A percentile compares a stretch with the other conserved stretches of the same genome.
These are phyloP conservation scores for Eriocheir sinensis DNA, from an alignment of 1,140 invertebrate genomes.

Conservation along the genomic window DNA sequence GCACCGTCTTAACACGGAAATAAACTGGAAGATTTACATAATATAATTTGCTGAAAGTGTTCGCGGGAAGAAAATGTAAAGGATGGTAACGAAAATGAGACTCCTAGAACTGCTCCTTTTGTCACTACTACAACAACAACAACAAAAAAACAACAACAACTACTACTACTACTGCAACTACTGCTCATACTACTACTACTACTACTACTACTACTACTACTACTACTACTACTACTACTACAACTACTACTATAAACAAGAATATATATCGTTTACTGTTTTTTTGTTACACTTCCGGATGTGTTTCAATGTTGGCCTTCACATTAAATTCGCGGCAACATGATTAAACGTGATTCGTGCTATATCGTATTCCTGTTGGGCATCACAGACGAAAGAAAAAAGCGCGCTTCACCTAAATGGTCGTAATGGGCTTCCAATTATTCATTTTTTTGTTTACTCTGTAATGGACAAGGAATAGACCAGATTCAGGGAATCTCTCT, in stretches of 20 bases:
- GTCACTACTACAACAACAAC: no score
- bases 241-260: not conserved
- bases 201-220: not conserved
- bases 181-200: not conserved
- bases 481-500: not conserved
- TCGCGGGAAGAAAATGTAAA: no score
- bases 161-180: not conserved
- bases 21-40: no score
- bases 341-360: not conserved
- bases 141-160: not conserved
- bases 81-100: no score
- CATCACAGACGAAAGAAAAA: no score
- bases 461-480: not conserved
- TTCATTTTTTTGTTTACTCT: not conserved
- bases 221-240: not conserved
- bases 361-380: not conserved
- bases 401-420: not conserved
- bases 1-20: no score
- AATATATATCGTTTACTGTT: not conserved
- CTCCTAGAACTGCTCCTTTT: no score
- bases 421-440: not conserved
- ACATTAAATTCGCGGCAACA: not conserved
- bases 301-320: not conserved
- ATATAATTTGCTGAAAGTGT: no score
- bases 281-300: not conserved